Evolutionary conservation across 2,888 invertebrate species (phyloP).

Genomic region (Heteromyza rotundicornis): DNA sequence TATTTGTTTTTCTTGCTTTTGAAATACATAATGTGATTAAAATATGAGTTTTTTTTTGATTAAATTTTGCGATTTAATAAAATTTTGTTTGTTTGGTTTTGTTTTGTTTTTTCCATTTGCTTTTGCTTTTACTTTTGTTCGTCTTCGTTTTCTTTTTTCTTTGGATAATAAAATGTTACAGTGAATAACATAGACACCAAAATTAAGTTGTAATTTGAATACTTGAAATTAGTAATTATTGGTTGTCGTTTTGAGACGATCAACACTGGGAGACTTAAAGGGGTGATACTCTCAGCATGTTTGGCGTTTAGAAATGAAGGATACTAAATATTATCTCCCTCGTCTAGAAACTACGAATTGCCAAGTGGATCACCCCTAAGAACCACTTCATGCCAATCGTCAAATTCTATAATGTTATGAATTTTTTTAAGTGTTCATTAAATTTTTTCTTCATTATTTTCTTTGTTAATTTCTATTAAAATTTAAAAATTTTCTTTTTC

Average conservation of each 20-base stretch:
- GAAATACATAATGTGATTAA: not conserved
- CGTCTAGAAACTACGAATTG: no score
- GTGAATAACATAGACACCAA: slow-evolving; percentile 23
- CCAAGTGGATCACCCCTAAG: no score
- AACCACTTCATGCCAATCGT: no score
- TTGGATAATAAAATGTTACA: slow-evolving; percentile 14
- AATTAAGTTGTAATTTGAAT: slow-evolving; percentile 3
- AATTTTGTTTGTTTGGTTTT: not conserved
- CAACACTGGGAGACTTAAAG: no score
- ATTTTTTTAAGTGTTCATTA: no score
- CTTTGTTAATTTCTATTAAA: slow-evolving; percentile 23
- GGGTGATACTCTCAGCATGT: no score
- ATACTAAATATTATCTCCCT: no score
- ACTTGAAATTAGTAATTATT: not conserved
- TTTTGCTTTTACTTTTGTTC: not conserved
- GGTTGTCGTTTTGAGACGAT: not conserved
- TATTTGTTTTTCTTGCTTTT: not conserved
- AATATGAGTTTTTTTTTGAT: not conserved
- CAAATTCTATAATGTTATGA: no score
- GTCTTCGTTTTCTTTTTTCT: slow-evolving; percentile 1
- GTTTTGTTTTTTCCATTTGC: slow-evolving; percentile 7
- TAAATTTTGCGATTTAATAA: not conserved
- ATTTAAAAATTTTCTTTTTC: slow-evolving; percentile 29
- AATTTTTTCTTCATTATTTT: slow-evolving; percentile 14
- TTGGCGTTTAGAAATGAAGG: no score